Evolutionary conservation across 2,888 invertebrate genomes (phyloP).

Genomic region (Hetaerina titia): DNA sequence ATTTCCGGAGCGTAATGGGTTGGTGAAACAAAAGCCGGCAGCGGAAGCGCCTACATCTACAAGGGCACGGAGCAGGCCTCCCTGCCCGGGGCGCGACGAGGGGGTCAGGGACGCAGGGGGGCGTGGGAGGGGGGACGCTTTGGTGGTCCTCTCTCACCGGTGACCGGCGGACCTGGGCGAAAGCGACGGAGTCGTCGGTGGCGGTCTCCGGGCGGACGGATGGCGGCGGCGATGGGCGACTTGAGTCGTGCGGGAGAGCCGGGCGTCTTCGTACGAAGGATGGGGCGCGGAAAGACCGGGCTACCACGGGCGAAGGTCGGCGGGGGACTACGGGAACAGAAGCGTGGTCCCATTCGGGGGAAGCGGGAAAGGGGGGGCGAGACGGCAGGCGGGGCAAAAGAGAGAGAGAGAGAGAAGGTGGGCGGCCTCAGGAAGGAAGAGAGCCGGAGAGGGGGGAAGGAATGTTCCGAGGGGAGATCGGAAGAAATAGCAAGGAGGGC

Average conservation of each 20-base stretch:
- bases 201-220: neutral
- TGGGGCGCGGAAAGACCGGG: neutral
- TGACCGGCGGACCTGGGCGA: neutral
- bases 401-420: no score
- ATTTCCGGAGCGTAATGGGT: slow-evolving; percentile 39
- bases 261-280: no score
- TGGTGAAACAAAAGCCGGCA: slow-evolving; percentile 9
- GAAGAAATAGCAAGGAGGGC: slow-evolving; percentile 19
- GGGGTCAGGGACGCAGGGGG: neutral
- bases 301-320: slow-evolving; percentile 10
- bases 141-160: neutral
- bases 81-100: neutral
- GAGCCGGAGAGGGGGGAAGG: neutral
- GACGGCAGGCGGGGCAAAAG: neutral
- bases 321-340: neutral
- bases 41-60: slow-evolving; percentile 21
- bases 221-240: neutral
- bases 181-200: neutral
- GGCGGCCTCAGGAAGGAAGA: neutral
- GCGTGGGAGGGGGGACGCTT: no score
- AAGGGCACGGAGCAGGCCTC: neutral
- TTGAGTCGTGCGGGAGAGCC: no score
- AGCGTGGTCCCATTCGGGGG: neutral
- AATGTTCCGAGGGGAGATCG: neutral
- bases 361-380: neutral